These are phyloP conservation scores for Garra rufa DNA, from an alignment of 2,113 vertebrate genomes.

Conservation along the genomic window DNA sequence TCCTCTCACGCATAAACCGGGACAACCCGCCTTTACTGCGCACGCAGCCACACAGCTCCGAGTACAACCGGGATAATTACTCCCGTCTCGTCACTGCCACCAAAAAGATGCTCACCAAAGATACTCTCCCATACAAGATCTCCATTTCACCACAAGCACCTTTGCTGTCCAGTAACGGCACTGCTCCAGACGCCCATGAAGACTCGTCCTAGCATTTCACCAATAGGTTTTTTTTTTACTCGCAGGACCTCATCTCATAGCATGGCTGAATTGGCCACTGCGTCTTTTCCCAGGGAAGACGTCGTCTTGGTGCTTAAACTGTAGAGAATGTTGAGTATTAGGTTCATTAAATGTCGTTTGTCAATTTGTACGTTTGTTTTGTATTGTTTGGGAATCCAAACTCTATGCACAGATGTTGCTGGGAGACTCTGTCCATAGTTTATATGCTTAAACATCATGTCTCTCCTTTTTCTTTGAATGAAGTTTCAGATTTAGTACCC, in stretches of 20 bases:
- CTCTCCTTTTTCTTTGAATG: not conserved
- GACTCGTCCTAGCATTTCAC: constrained; percentile 34
- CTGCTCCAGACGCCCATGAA: constrained; percentile 2
- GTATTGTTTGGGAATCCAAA: not conserved
- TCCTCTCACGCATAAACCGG: constrained; percentile 62
- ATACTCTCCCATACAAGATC: constrained; percentile 67
- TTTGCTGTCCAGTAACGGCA: constrained; percentile 62
- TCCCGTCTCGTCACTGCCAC: constrained; percentile 74
- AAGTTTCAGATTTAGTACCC: constrained; percentile 35
- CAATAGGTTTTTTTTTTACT: no score
- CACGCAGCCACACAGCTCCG: constrained; percentile 55
- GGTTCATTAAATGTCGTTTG: not conserved
- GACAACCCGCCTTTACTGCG: constrained; percentile 80
- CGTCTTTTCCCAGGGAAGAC: constrained; percentile 14
- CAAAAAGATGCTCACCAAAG: constrained; percentile 70
- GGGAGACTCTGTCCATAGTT: constrained; percentile 15
- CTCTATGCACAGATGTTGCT: not conserved
- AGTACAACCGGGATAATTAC: constrained; percentile 78
- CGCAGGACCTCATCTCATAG: not conserved
- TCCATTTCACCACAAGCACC: constrained; percentile 44
- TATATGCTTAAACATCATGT: not conserved
- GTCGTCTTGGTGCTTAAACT: not conserved
- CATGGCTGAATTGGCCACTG: not conserved
- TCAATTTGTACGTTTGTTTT: not conserved
- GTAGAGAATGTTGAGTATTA: not conserved